A percentile compares a stretch with the other conserved stretches of the same genome.
Conservation (phyloP, 2,888 invertebrate genomes). For the Nymphalis polychloros region DNA sequence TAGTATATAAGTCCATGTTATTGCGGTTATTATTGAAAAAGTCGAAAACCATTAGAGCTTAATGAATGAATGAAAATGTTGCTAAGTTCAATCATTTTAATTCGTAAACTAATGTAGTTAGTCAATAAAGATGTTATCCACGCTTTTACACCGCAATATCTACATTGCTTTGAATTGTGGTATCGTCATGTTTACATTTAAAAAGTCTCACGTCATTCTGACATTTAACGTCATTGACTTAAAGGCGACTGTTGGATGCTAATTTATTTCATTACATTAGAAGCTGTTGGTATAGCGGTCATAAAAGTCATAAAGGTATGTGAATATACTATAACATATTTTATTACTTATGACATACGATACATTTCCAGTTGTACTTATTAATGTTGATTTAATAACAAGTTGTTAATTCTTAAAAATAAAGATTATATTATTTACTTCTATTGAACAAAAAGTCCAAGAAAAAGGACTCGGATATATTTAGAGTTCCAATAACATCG, state of each 20-base stretch:
- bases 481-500: no score
- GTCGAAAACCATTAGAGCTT: constrained; percentile 4
- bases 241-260: constrained; percentile 25
- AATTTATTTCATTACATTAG: constrained; percentile 29
- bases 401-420: background rate
- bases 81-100: constrained; percentile 13
- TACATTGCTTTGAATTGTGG: constrained; percentile 12
- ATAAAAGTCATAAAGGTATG: constrained; percentile 33
- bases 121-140: constrained; percentile 39
- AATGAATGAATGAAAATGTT: background rate
- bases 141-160: constrained; percentile 32
- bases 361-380: constrained; percentile 3
- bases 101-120: constrained; percentile 32
- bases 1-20: background rate
- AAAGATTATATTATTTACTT: no score
- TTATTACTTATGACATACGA: constrained; percentile 27
- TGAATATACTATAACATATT: constrained; percentile 31
- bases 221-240: constrained; percentile 6
- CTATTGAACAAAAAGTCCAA: no score
- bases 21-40: background rate
- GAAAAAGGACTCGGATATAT: no score
- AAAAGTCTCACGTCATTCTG: constrained; percentile 17
- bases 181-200: constrained; percentile 2
- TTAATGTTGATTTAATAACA: background rate
- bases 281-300: constrained; percentile 25